These are phyloP conservation scores for Alosa alosa DNA, from an alignment of 2,113 vertebrate species.

Conservation along the genomic window DNA sequence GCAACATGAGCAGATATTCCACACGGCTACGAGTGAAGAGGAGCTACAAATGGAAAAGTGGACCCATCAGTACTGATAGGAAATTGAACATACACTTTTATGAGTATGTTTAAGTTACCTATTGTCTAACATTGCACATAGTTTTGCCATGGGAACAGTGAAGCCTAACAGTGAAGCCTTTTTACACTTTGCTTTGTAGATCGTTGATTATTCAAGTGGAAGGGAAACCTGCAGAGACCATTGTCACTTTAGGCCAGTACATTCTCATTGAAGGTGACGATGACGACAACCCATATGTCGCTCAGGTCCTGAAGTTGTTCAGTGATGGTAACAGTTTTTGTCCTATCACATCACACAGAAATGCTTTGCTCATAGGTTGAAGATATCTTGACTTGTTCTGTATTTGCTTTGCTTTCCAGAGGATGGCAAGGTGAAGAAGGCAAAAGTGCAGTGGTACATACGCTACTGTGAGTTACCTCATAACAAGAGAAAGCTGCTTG, in stretches of 20 bases:
- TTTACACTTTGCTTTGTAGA: constrained; percentile 57
- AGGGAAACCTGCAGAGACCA: constrained; percentile 50
- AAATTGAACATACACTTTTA: constrained; percentile 65
- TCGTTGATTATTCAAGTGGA: constrained; percentile 72
- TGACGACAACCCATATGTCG: constrained; percentile 81
- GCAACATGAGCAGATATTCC: constrained; percentile 67
- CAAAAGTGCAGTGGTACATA: constrained; percentile 85
- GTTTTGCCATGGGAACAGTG: neutral
- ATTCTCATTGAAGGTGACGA: constrained; percentile 82
- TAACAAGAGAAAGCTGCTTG: constrained; percentile 74
- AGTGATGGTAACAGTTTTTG: constrained; percentile 77
- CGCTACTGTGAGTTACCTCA: constrained; percentile 77
- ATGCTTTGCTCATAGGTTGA: too few species aligned
- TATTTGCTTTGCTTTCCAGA: constrained; percentile 56
- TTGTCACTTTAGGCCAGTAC: constrained; percentile 75
- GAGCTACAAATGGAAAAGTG: constrained; percentile 75
- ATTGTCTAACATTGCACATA: neutral
- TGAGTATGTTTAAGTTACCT: constrained; percentile 51
- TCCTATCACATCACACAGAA: neutral
- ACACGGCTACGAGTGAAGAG: constrained; percentile 65
- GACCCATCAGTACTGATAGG: constrained; percentile 60
- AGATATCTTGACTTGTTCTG: neutral
- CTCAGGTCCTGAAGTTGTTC: constrained; percentile 78
- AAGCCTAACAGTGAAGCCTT: neutral
- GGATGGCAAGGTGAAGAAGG: constrained; percentile 68